Evolutionary conservation across 1,140 invertebrate genomes (phyloP).

Genomic region (Drosophila mauritiana): DNA sequence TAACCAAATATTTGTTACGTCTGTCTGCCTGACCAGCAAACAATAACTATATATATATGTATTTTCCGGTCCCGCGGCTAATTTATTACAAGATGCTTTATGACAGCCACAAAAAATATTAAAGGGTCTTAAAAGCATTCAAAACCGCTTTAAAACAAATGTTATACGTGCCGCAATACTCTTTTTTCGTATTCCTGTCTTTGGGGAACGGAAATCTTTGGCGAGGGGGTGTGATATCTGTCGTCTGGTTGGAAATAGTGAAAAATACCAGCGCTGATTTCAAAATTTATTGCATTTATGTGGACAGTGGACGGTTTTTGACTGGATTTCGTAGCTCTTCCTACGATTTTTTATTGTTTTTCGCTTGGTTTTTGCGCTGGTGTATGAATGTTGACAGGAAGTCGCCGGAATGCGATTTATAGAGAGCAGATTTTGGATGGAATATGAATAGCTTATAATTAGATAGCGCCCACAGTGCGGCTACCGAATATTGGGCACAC

Average conservation of each 20-base stretch:
- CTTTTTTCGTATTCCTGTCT: slow-evolving; percentile 14
- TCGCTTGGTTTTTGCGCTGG: background rate
- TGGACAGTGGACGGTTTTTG: slow-evolving; percentile 61
- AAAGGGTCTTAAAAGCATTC: slow-evolving; percentile 75
- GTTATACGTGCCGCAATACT: slow-evolving; percentile 24
- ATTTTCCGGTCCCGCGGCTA: slow-evolving; percentile 32
- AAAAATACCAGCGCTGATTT: slow-evolving; percentile 72
- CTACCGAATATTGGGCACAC: slow-evolving; percentile 9
- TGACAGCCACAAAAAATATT: slow-evolving; percentile 79
- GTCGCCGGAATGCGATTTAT: slow-evolving; percentile 70
- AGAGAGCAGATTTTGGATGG: slow-evolving; percentile 46
- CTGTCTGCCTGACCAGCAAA: slow-evolving; percentile 1
- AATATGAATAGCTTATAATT: slow-evolving; percentile 55
- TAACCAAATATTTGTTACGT: background rate
- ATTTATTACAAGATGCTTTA: slow-evolving; percentile 81
- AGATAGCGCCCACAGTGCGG: slow-evolving; percentile 32
- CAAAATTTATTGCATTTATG: slow-evolving; percentile 79
- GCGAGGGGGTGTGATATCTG: slow-evolving; percentile 10
- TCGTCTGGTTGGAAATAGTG: slow-evolving; percentile 40
- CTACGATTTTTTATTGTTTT: slow-evolving; percentile 49
- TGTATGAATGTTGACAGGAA: slow-evolving; percentile 71
- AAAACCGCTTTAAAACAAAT: slow-evolving; percentile 64
- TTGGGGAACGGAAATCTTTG: background rate
- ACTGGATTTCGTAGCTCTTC: slow-evolving; percentile 49
- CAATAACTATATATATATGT: slow-evolving; percentile 5